Percentiles rank a stretch among this genome's conserved stretches.
phyloP scores from a whole-genome alignment of 2,797 vertebrate genomes.

The Perodicticus potto region DNA sequence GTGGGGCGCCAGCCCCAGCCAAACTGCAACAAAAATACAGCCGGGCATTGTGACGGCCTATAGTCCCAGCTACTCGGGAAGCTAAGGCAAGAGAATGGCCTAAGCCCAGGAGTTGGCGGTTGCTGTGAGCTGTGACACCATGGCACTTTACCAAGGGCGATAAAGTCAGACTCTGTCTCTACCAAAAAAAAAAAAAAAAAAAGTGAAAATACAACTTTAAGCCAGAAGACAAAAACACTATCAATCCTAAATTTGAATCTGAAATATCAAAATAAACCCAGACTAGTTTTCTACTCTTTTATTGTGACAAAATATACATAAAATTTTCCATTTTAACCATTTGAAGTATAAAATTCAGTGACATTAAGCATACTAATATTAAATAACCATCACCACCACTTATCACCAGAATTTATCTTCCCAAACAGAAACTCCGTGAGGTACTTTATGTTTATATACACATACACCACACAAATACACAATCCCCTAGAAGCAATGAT shows the following conservation, averaged over 20 bases:
- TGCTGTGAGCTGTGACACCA: too few relatives aligned
- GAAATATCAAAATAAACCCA: neutral
- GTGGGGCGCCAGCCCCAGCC: too few relatives aligned
- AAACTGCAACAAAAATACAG: too few relatives aligned
- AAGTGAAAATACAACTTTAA: neutral
- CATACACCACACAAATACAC: neutral
- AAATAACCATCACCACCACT: neutral
- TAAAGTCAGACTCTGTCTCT: too few relatives aligned
- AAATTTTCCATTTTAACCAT: neutral
- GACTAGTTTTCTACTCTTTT: neutral
- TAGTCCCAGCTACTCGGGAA: too few relatives aligned
- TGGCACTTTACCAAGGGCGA: too few relatives aligned
- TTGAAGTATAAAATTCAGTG: neutral
- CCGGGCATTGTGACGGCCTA: too few relatives aligned
- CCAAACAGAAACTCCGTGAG: neutral
- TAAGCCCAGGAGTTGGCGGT: too few relatives aligned
- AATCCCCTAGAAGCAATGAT: neutral
- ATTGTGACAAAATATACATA: neutral
- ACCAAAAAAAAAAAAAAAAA: neutral
- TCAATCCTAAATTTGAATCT: neutral
- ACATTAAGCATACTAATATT: neutral
- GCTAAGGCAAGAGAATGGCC: too few relatives aligned
- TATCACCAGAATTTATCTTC: neutral
- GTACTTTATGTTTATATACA: neutral
- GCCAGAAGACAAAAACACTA: neutral